Evolutionary conservation across 2,888 invertebrate species (phyloP).

Genomic region (Melieria crassipennis): DNA sequence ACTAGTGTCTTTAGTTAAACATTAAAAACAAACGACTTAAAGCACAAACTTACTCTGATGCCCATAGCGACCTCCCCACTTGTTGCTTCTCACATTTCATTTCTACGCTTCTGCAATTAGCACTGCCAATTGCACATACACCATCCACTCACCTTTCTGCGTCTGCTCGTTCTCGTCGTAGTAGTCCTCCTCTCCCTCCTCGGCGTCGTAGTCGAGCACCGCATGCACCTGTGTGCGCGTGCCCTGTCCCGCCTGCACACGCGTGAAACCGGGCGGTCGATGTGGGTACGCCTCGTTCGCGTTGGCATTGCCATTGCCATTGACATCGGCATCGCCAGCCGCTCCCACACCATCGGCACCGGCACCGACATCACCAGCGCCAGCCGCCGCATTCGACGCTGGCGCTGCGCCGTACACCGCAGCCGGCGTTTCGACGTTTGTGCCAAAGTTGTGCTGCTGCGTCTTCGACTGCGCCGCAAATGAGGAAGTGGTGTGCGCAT

Average conservation of each 20-base stretch:
- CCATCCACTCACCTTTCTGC: conserved; percentile 47
- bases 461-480: conserved; percentile 48
- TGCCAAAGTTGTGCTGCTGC: conserved; percentile 27
- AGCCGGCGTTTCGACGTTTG: conserved; percentile 41
- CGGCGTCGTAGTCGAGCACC: conserved; percentile 65
- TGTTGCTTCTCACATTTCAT: too few species aligned
- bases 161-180: conserved; percentile 56
- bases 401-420: conserved; percentile 34
- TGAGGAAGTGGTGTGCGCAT: conserved; percentile 46
- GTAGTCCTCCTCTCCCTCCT: conserved; percentile 64
- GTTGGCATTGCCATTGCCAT: conserved; percentile 45
- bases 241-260: conserved; percentile 70
- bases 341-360: conserved; percentile 39
- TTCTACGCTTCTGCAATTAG: too few species aligned
- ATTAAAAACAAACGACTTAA: too few species aligned
- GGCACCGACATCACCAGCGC: conserved; percentile 36
- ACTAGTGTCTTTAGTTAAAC: too few species aligned
- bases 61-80: too few species aligned
- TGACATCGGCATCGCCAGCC: conserved; percentile 38
- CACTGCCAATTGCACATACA: not conserved
- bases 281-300: conserved; percentile 53
- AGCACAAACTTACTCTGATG: too few species aligned
- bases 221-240: conserved; percentile 67
- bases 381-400: conserved; percentile 22
- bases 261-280: conserved; percentile 73